Percentiles rank a stretch among this genome's conserved stretches.
phyloP scores from a whole-genome alignment of 2,113 vertebrate genomes.

The Neoarius graeffei region DNA sequence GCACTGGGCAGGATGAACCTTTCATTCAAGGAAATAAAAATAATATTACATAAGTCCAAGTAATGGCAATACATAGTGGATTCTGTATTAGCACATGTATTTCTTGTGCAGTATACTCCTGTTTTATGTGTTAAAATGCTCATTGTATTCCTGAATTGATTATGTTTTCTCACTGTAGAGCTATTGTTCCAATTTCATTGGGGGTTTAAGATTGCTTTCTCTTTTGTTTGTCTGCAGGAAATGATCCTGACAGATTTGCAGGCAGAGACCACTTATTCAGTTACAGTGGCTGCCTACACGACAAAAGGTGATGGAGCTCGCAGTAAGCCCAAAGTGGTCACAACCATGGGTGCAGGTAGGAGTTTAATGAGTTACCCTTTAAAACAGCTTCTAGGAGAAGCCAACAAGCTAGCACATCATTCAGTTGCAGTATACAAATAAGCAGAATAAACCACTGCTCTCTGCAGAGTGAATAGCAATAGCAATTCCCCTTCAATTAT shows the following conservation, averaged over 20 bases:
- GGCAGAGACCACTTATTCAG: slow-evolving; percentile 94
- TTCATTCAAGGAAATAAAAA: not conserved
- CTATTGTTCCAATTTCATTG: not conserved
- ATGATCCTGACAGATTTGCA: slow-evolving; percentile 93
- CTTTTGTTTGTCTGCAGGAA: slow-evolving; percentile 78
- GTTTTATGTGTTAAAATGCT: not conserved
- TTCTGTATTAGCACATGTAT: not conserved
- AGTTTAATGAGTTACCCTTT: not conserved
- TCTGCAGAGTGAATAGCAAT: slow-evolving; percentile 50
- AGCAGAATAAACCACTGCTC: slow-evolving; percentile 23
- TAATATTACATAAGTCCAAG: not conserved
- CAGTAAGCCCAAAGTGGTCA: slow-evolving; percentile 93
- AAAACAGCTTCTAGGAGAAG: not conserved
- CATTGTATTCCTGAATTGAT: not conserved
- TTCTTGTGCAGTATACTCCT: not conserved
- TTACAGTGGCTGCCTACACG: slow-evolving; percentile 95
- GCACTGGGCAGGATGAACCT: not conserved
- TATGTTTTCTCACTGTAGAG: not conserved
- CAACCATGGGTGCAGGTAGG: slow-evolving; percentile 96
- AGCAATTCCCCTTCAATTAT: slow-evolving; percentile 53
- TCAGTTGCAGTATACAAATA: slow-evolving; percentile 33
- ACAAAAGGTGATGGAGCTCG: slow-evolving; percentile 98
- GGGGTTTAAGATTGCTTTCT: not conserved
- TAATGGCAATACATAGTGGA: not conserved
- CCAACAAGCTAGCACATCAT: slow-evolving; percentile 11